These are phyloP conservation scores for Mus pahari DNA, from an alignment of 2,113 vertebrate genomes.

Conservation along the genomic window DNA sequence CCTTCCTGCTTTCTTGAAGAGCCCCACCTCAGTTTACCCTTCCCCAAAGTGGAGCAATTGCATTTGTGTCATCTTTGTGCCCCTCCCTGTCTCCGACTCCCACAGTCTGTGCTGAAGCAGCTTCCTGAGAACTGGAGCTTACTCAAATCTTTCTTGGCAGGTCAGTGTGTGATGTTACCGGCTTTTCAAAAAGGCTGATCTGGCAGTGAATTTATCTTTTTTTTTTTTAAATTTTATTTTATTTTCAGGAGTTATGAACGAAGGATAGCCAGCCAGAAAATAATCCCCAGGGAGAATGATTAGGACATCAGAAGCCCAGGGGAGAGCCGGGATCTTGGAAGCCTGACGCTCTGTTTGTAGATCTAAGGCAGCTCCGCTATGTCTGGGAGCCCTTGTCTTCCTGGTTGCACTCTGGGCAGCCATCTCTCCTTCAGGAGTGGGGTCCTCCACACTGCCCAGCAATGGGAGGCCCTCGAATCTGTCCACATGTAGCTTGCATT, in stretches of 20 bases:
- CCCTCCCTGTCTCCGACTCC: too few relatives aligned
- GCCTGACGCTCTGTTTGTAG: neutral
- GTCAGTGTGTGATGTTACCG: neutral
- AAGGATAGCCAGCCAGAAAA: neutral
- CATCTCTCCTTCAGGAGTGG: neutral
- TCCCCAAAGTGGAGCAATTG: neutral
- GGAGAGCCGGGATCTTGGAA: neutral
- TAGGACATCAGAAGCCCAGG: neutral
- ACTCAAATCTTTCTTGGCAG: slow-evolving; percentile 4
- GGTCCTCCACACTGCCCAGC: neutral
- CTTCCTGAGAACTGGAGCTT: slow-evolving; percentile 25
- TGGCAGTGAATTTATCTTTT: slow-evolving; percentile 20
- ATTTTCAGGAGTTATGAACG: neutral
- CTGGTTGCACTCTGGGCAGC: neutral
- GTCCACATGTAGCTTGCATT: neutral
- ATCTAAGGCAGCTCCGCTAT: neutral
- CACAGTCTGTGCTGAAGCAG: neutral
- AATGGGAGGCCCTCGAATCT: neutral
- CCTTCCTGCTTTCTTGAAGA: neutral
- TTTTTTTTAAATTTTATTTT: neutral
- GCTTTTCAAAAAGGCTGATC: slow-evolving; percentile 21
- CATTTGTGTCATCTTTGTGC: neutral
- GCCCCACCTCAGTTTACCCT: neutral
- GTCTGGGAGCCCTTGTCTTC: neutral
- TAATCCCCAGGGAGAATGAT: neutral